A percentile compares a stretch with the other conserved stretches of the same genome.
These are phyloP conservation scores for Siphlonurus alternatus DNA, from an alignment of 2,888 invertebrate species.

Conservation along the genomic window DNA sequence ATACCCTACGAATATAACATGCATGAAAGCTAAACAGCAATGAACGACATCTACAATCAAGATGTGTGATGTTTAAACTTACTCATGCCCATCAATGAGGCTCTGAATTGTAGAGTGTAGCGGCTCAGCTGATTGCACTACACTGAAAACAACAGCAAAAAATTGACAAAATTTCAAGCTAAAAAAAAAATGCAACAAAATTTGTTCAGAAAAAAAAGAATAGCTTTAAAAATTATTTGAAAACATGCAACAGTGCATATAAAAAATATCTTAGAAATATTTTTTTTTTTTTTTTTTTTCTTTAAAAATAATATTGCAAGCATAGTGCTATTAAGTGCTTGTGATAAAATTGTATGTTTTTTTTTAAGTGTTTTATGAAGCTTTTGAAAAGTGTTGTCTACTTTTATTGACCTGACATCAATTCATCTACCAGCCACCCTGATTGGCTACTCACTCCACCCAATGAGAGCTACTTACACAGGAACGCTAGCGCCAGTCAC, in stretches of 20 bases:
- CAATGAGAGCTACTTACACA: constrained; percentile 33
- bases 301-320: no score
- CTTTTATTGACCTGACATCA: no score
- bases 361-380: no score
- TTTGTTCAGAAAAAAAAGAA: constrained; percentile 9
- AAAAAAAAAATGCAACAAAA: constrained; percentile 9
- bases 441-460: constrained; percentile 2
- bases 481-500: constrained; percentile 26
- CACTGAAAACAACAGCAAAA: constrained; percentile 18
- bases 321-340: no score
- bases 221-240: neutral
- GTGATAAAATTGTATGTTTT: no score
- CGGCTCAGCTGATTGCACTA: constrained; percentile 23
- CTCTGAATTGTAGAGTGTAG: constrained; percentile 8
- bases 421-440: no score
- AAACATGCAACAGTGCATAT: constrained; percentile 1
- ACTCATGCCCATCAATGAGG: constrained; percentile 9
- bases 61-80: no score
- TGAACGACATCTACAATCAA: no score
- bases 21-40: neutral
- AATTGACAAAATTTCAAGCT: constrained; percentile 4
- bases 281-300: no score
- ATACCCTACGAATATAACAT: neutral
- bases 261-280: neutral
- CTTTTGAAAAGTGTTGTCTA: no score